phyloP scores from a whole-genome alignment of 2,888 invertebrate species.

The Junonia oenone region DNA sequence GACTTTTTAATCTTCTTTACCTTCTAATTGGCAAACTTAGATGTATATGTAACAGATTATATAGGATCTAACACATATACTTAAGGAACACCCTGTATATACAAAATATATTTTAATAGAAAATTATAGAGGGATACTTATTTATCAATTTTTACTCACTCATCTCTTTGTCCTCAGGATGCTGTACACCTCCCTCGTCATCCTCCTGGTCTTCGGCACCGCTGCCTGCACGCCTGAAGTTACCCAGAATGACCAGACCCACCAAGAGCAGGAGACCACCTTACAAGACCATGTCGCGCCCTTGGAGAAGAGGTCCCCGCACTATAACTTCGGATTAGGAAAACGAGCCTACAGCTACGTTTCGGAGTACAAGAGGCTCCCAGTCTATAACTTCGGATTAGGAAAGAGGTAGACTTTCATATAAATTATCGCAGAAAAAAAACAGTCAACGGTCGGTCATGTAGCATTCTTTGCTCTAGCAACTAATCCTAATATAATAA shows the following conservation, averaged over 20 bases:
- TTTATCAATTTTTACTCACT: not conserved
- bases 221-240: constrained; percentile 59
- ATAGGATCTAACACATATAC: too few species aligned
- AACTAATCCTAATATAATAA: too few species aligned
- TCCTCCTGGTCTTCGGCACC: constrained; percentile 51
- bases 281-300: constrained; percentile 36
- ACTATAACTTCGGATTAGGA: constrained; percentile 77
- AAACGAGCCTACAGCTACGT: constrained; percentile 81
- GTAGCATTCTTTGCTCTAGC: too few species aligned
- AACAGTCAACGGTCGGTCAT: too few species aligned
- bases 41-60: too few species aligned
- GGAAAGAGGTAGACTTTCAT: too few species aligned
- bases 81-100: too few species aligned
- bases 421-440: too few species aligned
- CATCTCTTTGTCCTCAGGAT: constrained; percentile 53
- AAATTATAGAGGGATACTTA: too few species aligned
- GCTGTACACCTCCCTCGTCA: constrained; percentile 53
- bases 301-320: constrained; percentile 68
- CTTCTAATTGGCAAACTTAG: too few species aligned
- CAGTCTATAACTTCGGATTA: constrained; percentile 80
- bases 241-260: constrained; percentile 47
- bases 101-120: too few species aligned
- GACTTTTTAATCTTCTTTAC: too few species aligned
- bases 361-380: constrained; percentile 81
- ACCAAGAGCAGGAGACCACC: constrained; percentile 37